phyloP scores from a whole-genome alignment of 2,797 vertebrate genomes.

The Naso thynnoides region DNA sequence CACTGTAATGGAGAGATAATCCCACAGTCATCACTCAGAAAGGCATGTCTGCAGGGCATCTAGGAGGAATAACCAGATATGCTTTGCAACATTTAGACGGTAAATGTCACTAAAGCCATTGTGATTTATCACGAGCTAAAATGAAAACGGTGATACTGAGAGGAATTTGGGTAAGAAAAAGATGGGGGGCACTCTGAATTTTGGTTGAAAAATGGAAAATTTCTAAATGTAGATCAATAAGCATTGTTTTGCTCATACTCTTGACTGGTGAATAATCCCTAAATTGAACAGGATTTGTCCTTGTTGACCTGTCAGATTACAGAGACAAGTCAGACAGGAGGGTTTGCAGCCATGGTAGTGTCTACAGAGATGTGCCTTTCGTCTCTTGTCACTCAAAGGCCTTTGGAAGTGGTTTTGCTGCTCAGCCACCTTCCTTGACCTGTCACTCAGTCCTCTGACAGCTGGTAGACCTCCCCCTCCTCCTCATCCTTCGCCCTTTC shows the following conservation, averaged over 20 bases:
- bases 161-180: constrained; percentile 42
- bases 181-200: constrained; percentile 35
- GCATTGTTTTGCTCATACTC: constrained; percentile 30
- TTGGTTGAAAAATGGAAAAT: constrained; percentile 33
- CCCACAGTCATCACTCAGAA: constrained; percentile 80
- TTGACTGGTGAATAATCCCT: constrained; percentile 41
- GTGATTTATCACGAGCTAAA: constrained; percentile 48
- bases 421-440: constrained; percentile 81
- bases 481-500: constrained; percentile 37
- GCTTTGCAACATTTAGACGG: constrained; percentile 62
- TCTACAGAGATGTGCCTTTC: constrained; percentile 70
- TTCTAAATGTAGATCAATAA: constrained; percentile 57
- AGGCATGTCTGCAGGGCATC: constrained; percentile 79
- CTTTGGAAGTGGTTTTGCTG: constrained; percentile 75
- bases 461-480: constrained; percentile 66
- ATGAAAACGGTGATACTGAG: constrained; percentile 47
- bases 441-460: constrained; percentile 84
- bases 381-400: constrained; percentile 73
- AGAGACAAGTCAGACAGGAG: constrained; percentile 62
- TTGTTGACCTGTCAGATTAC: constrained; percentile 63
- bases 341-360: constrained; percentile 62
- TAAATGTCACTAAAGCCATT: constrained; percentile 39
- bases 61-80: constrained; percentile 71
- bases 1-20: constrained; percentile 80
- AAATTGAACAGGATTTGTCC: constrained; percentile 64